These are phyloP conservation scores for Nineta flava DNA, from an alignment of 2,888 invertebrate genomes.

Conservation along the genomic window DNA sequence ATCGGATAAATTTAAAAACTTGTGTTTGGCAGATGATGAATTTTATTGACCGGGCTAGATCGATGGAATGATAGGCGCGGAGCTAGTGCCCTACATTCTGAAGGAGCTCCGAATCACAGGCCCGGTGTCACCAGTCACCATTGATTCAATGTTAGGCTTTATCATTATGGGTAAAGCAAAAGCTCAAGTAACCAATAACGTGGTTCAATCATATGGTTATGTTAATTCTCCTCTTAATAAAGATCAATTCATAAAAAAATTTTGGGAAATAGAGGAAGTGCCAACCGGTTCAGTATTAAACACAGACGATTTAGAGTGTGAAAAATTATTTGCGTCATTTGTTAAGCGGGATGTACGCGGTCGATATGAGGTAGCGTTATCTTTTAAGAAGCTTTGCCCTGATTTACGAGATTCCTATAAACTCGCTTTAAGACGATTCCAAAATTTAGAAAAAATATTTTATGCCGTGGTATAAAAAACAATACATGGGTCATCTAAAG, in stretches of 20 bases:
- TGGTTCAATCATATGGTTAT: background rate
- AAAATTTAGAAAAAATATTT: background rate
- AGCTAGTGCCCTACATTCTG: constrained; percentile 1
- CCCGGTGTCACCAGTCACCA: background rate
- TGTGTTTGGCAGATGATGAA: too few species aligned
- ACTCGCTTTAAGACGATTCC: background rate
- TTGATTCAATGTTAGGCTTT: background rate
- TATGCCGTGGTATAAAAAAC: background rate
- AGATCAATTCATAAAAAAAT: background rate
- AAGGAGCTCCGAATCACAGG: background rate
- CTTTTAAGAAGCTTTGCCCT: background rate
- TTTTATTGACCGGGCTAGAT: background rate
- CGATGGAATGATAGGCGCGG: background rate
- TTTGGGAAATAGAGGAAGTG: background rate
- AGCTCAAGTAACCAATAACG: background rate
- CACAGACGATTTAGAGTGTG: background rate
- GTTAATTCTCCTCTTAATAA: background rate
- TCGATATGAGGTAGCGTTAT: background rate
- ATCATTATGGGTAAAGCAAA: constrained; percentile 2
- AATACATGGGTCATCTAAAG: background rate
- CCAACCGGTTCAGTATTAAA: background rate
- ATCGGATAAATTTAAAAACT: too few species aligned
- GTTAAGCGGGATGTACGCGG: background rate
- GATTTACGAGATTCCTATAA: background rate
- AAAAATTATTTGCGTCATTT: background rate